phyloP scores from a whole-genome alignment of 1,140 invertebrate genomes.

The Leucophenga varia region DNA sequence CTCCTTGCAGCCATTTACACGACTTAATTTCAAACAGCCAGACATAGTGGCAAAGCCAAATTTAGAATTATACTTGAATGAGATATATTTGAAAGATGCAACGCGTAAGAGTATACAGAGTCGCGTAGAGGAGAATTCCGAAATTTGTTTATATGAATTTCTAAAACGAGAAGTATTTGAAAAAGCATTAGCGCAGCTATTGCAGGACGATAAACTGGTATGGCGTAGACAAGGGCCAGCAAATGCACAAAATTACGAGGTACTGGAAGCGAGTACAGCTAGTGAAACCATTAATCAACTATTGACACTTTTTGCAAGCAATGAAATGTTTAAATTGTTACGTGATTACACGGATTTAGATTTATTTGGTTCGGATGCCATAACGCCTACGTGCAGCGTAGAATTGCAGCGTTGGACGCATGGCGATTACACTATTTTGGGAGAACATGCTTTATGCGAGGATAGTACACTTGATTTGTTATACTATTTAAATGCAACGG shows the following conservation, averaged over 20 bases:
- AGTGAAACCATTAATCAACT: constrained; percentile 55
- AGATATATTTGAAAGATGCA: constrained; percentile 58
- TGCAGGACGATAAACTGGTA: constrained; percentile 42
- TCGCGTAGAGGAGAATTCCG: constrained; percentile 62
- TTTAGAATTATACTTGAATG: constrained; percentile 57
- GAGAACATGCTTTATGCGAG: constrained; percentile 52
- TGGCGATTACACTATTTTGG: constrained; percentile 63
- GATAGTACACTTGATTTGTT: constrained; percentile 61
- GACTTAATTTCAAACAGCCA: constrained; percentile 41
- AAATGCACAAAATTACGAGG: constrained; percentile 65
- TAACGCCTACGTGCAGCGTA: constrained; percentile 57
- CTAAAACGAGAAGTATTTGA: constrained; percentile 59
- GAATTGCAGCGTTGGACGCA: constrained; percentile 69
- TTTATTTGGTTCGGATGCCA: constrained; percentile 52
- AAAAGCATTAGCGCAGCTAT: constrained; percentile 56
- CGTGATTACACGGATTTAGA: constrained; percentile 68
- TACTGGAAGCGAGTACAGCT: constrained; percentile 58
- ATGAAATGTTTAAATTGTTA: constrained; percentile 62
- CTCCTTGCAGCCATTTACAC: constrained; percentile 35
- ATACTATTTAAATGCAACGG: constrained; percentile 61
- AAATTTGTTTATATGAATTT: constrained; percentile 61
- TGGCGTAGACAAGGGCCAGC: constrained; percentile 66
- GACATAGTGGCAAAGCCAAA: constrained; percentile 28
- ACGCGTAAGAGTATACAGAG: constrained; percentile 60
- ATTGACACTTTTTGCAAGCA: constrained; percentile 59